Conservation (phyloP, 37 sponge, comb jelly and placozoan genomes). For the Hormiphora californensis region DNA sequence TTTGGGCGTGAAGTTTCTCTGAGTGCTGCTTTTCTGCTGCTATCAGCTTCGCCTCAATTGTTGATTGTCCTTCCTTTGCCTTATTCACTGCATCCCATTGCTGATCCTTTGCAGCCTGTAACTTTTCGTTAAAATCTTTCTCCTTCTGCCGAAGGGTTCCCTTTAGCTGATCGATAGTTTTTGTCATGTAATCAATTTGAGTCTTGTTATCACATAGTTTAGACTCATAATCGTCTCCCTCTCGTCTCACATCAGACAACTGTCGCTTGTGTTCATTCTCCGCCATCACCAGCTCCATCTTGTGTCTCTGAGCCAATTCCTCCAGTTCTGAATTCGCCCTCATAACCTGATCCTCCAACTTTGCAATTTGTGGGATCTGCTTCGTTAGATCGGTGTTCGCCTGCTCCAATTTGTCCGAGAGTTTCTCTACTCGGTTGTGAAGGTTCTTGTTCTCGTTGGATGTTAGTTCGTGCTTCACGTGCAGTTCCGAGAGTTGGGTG, state of each 20-base stretch:
- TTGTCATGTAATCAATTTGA: constrained; percentile 12
- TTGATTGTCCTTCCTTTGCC: neutral
- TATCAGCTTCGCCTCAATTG: neutral
- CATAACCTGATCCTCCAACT: constrained; percentile 22
- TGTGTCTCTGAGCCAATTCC: neutral
- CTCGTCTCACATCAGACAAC: constrained; percentile 8
- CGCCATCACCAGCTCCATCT: constrained; percentile 27
- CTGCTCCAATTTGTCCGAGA: constrained; percentile 31
- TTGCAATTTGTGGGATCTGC: constrained; percentile 36
- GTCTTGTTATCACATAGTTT: neutral
- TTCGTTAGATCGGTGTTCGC: constrained; percentile 5
- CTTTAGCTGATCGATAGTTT: constrained; percentile 7
- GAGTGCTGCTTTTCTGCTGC: neutral
- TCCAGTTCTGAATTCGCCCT: constrained; percentile 25
- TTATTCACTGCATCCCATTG: constrained; percentile 24
- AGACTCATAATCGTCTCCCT: constrained; percentile 15
- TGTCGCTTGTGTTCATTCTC: constrained; percentile 39
- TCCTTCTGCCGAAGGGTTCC: neutral
- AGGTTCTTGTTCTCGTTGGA: constrained; percentile 32
- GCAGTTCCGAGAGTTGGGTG: constrained; percentile 33
- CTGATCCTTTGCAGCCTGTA: constrained; percentile 14
- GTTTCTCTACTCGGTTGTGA: neutral
- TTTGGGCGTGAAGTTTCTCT: neutral
- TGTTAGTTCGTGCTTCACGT: constrained; percentile 22
- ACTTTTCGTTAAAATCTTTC: constrained; percentile 20